These are phyloP conservation scores for Campoplex capitator DNA, from an alignment of 2,888 invertebrate genomes.

Conservation along the genomic window DNA sequence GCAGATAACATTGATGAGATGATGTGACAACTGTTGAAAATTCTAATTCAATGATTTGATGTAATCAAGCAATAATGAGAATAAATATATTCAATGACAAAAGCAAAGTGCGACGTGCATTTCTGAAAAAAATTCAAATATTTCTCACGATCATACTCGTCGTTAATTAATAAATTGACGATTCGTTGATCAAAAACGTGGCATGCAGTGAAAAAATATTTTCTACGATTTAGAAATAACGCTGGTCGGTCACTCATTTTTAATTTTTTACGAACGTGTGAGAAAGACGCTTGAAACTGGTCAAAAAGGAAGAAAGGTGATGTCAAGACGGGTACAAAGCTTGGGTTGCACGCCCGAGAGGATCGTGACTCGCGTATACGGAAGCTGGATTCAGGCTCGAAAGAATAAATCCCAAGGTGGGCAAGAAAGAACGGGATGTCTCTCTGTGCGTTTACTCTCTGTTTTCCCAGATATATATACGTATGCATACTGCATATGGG, in stretches of 20 bases:
- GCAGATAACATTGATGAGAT: neutral
- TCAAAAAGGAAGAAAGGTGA: conserved; percentile 24
- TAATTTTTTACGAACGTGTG: neutral
- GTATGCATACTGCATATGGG: conserved; percentile 41
- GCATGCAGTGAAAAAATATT: neutral
- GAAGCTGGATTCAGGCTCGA: conserved; percentile 30
- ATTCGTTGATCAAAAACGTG: neutral
- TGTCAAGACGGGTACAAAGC: conserved; percentile 20
- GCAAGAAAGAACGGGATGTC: conserved; percentile 23
- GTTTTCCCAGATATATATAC: conserved; percentile 4
- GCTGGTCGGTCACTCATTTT: neutral
- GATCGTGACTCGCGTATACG: conserved; percentile 24
- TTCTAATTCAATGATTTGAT: neutral
- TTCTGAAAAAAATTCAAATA: neutral
- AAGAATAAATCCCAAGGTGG: conserved; percentile 61
- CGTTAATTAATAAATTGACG: neutral
- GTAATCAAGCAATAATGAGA: neutral
- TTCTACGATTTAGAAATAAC: neutral
- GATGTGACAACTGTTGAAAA: neutral
- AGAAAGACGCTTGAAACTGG: conserved; percentile 38
- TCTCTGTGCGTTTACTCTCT: conserved; percentile 31
- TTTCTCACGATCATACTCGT: neutral
- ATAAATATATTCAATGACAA: neutral
- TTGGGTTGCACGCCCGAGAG: conserved; percentile 30
- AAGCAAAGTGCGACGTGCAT: too few relatives aligned